Conservation (phyloP, 2,888 invertebrate genomes). For the Belgica antarctica region DNA sequence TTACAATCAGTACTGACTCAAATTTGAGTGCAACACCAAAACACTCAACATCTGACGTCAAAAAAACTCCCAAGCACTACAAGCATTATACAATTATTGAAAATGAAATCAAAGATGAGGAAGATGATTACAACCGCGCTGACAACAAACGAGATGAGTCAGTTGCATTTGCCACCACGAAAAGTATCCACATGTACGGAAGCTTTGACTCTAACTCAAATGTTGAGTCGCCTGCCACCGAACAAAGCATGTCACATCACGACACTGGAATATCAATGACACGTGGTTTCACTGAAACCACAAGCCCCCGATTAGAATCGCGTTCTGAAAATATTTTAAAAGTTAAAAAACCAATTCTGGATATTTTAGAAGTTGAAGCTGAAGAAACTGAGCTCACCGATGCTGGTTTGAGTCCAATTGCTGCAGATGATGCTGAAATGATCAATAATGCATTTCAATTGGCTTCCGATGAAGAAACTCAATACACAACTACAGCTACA, state of each 20-base stretch:
- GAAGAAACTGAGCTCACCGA: constrained; percentile 60
- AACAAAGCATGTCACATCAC: constrained; percentile 58
- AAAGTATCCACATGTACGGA: constrained; percentile 57
- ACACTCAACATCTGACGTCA: constrained; percentile 43
- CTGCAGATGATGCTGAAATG: constrained; percentile 55
- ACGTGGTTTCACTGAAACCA: constrained; percentile 56
- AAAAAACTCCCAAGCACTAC: constrained; percentile 37
- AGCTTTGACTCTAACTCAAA: constrained; percentile 50
- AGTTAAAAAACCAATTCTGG: constrained; percentile 51
- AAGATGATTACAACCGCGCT: constrained; percentile 48
- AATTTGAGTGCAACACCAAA: constrained; percentile 55
- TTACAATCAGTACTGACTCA: constrained; percentile 59
- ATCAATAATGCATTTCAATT: constrained; percentile 51
- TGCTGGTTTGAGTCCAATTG: constrained; percentile 59
- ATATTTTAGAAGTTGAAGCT: constrained; percentile 53
- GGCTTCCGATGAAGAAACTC: constrained; percentile 53
- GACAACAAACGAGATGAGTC: constrained; percentile 56
- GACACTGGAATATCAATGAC: constrained; percentile 60
- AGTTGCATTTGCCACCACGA: constrained; percentile 57
- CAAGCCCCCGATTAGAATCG: constrained; percentile 55
- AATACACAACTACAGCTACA: constrained; percentile 56
- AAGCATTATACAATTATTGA: constrained; percentile 54
- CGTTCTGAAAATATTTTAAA: constrained; percentile 46
- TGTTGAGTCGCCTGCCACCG: constrained; percentile 54
- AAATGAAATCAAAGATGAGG: constrained; percentile 55